phyloP scores from a whole-genome alignment of 2,888 invertebrate species.

The Tuberolachnus salignus region DNA sequence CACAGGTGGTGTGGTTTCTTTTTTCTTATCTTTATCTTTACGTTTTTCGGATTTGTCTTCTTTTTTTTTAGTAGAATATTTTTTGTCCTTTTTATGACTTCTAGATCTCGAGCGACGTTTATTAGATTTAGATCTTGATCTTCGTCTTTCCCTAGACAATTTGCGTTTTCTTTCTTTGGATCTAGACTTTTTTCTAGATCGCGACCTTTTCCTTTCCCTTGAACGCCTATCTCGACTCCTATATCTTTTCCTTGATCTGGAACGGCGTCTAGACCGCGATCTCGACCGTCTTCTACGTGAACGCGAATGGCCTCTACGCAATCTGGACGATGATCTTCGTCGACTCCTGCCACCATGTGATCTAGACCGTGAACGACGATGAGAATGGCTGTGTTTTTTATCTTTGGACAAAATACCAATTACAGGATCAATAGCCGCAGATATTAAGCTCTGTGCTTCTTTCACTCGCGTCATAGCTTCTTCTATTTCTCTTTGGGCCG shows the following conservation, averaged over 20 bases:
- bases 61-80: conserved; percentile 55
- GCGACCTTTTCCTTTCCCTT: conserved; percentile 49
- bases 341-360: conserved; percentile 61
- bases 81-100: conserved; percentile 53
- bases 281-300: conserved; percentile 64
- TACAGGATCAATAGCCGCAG: conserved; percentile 90
- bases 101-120: conserved; percentile 49
- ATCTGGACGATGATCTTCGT: conserved; percentile 60
- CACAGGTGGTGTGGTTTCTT: conserved; percentile 54
- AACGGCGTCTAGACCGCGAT: conserved; percentile 65
- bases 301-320: conserved; percentile 63
- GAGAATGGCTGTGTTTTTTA: conserved; percentile 71
- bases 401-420: conserved; percentile 86
- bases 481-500: conserved; percentile 93
- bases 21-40: conserved; percentile 57
- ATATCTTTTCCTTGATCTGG: conserved; percentile 61
- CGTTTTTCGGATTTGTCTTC: conserved; percentile 58
- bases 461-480: conserved; percentile 96
- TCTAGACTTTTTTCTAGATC: conserved; percentile 39
- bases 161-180: conserved; percentile 54
- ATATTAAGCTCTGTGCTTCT: conserved; percentile 93
- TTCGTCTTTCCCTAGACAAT: conserved; percentile 35
- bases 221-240: conserved; percentile 59
- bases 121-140: conserved; percentile 48
- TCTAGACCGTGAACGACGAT: conserved; percentile 66